These are phyloP conservation scores for Neelides sp. DNA, from an alignment of 1,140 invertebrate genomes.

Conservation along the genomic window DNA sequence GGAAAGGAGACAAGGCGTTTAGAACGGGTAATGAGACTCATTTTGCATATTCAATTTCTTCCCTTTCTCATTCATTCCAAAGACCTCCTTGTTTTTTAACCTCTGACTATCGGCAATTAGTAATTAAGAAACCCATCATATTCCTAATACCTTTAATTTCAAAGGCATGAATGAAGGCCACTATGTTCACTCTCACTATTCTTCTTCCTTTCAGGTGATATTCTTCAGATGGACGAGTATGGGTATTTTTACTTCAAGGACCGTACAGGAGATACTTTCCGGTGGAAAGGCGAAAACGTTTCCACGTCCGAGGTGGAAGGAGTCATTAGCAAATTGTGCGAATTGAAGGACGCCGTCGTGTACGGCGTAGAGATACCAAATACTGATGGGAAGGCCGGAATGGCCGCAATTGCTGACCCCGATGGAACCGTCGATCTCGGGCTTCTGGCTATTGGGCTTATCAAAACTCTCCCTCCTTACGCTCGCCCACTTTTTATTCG, in stretches of 20 bases:
- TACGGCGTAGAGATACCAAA: conserved; percentile 55
- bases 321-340: conserved; percentile 70
- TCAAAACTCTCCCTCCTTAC: conserved; percentile 62
- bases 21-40: conserved; percentile 43
- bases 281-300: conserved; percentile 98
- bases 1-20: conserved; percentile 47
- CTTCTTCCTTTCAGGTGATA: conserved; percentile 41
- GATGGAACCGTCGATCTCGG: conserved; percentile 55
- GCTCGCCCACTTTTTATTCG: conserved; percentile 76
- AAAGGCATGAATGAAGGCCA: background rate
- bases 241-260: conserved; percentile 53
- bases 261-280: conserved; percentile 50
- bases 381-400: conserved; percentile 49
- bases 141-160: background rate
- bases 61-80: background rate
- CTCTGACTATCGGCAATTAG: background rate
- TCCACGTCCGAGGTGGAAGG: conserved; percentile 94
- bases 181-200: no score
- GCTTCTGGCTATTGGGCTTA: conserved; percentile 47
- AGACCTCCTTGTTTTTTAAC: no score
- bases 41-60: background rate
- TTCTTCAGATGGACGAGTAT: conserved; percentile 46
- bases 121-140: background rate
- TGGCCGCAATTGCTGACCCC: conserved; percentile 82
- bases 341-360: conserved; percentile 76